Evolutionary conservation across 2,888 invertebrate genomes (phyloP).

Genomic region (Latrodectus hesperus): DNA sequence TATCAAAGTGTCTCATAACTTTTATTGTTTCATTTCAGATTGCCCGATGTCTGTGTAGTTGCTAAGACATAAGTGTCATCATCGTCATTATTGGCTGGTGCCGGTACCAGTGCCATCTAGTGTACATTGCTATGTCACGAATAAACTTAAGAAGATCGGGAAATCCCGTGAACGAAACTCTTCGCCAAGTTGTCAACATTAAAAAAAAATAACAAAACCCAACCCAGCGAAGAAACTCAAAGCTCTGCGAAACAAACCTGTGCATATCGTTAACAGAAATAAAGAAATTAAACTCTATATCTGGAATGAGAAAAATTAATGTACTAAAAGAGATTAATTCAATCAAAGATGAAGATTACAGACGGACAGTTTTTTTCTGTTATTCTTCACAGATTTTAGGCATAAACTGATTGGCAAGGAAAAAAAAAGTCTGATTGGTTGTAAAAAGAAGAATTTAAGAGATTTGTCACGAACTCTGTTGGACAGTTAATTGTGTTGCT

Average conservation of each 20-base stretch:
- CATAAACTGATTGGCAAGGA: neutral
- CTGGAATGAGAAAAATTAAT: slow-evolving; percentile 4
- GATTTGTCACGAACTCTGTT: slow-evolving; percentile 49
- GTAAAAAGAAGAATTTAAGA: too few species aligned
- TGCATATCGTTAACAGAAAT: slow-evolving; percentile 55
- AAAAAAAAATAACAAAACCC: too few species aligned
- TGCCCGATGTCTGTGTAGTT: slow-evolving; percentile 66
- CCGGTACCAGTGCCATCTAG: slow-evolving; percentile 62
- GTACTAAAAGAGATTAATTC: neutral
- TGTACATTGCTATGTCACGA: slow-evolving; percentile 20
- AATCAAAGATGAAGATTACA: neutral
- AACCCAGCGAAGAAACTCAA: too few species aligned
- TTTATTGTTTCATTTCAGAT: slow-evolving; percentile 45
- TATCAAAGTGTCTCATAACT: neutral
- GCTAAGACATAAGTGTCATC: slow-evolving; percentile 12
- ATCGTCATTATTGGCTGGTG: slow-evolving; percentile 52
- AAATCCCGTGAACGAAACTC: neutral
- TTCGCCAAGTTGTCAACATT: too few species aligned
- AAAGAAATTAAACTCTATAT: neutral
- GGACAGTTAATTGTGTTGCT: slow-evolving; percentile 60
- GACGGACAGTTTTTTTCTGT: neutral
- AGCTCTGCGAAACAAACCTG: slow-evolving; percentile 10
- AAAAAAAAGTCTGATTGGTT: too few species aligned
- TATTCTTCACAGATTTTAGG: slow-evolving; percentile 13
- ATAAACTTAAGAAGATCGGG: neutral